These are phyloP conservation scores for Acanthopagrus latus DNA, from an alignment of 2,797 vertebrate genomes.

Conservation along the genomic window DNA sequence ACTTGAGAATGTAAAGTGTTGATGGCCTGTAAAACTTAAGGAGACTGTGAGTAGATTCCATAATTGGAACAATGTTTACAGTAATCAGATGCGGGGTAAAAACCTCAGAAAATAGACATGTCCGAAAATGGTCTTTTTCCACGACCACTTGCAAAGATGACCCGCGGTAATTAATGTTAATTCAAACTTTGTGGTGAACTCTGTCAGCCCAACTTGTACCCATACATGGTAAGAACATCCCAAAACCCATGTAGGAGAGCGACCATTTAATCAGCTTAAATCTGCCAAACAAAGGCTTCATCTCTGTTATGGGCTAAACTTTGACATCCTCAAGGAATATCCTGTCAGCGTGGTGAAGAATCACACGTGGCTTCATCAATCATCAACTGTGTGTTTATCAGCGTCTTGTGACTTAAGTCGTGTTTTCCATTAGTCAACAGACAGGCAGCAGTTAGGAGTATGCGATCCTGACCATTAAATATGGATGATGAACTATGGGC, in stretches of 20 bases:
- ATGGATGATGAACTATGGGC: slow-evolving; percentile 81
- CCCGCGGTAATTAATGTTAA: slow-evolving; percentile 44
- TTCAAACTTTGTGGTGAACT: slow-evolving; percentile 32
- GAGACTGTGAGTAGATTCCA: not conserved
- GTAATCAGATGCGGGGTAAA: slow-evolving; percentile 9
- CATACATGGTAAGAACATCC: slow-evolving; percentile 26
- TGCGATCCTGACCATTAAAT: slow-evolving; percentile 77
- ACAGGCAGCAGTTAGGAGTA: slow-evolving; percentile 67
- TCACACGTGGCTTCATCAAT: slow-evolving; percentile 33
- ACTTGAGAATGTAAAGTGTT: slow-evolving; percentile 4
- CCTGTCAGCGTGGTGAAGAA: slow-evolving; percentile 6
- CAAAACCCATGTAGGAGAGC: not conserved
- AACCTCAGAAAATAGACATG: slow-evolving; percentile 24
- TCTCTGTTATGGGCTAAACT: slow-evolving; percentile 29
- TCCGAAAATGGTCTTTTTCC: slow-evolving; percentile 31
- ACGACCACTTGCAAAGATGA: slow-evolving; percentile 28
- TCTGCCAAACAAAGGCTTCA: slow-evolving; percentile 36
- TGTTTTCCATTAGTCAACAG: slow-evolving; percentile 72
- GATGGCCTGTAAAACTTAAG: slow-evolving; percentile 22
- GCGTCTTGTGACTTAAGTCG: slow-evolving; percentile 46
- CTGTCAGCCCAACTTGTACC: slow-evolving; percentile 15
- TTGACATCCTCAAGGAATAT: slow-evolving; percentile 23
- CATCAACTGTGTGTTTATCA: slow-evolving; percentile 50
- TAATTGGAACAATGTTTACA: slow-evolving; percentile 23
- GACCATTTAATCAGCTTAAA: slow-evolving; percentile 30